Evolutionary conservation across 2,113 vertebrate species (phyloP), one percentile per base, ranked within the genome.

Genomic region (Glaucidium brasilianum): DNA sequence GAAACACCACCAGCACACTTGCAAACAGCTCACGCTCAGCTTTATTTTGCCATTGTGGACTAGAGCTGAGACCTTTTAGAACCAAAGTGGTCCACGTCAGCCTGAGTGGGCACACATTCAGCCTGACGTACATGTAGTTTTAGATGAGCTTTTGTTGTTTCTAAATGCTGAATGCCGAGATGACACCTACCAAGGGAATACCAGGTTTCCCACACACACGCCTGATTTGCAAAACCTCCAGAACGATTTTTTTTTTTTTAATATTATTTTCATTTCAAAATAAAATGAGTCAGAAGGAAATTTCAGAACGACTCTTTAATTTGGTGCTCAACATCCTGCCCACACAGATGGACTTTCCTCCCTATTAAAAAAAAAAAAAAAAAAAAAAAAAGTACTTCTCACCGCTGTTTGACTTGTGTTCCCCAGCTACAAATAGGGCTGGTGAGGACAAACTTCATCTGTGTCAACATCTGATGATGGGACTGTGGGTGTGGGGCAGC

Each of bases 91-190:
- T 52, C 50, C 3, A 1, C 8, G 4, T 30, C 68, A 72, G 47
- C 2, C 20, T 9, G 20, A 8, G 41, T 3, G 34, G 27, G 27
- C 52, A 63, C 39, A 20, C 2, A 1, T 14, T 69, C 67, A 71
- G 16, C 43, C 12, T 49, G 22, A 39, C 0, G 0, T 6, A 37
- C 34, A 18, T 12, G 20, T 11, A 34, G 7, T 21, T 71, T 43
- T 53, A 8, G 11, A 29, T 2, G 56, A 88, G 66, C 20, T 88
- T 68, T 64, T 56, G 49, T 41, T 50, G 0, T 50, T 75, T 72
- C 52, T 56, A 13, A 85, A 30, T 10, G 9, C 56, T 49, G 64
- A 62, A 60, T 1, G 3, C 41, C 49, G 72, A 19, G 62, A 43
- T 53, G 52, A 49, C 60, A 53, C 26, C 35, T 52, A 29, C 83